Percentiles rank a stretch among this genome's conserved stretches.
phyloP scores from a whole-genome alignment of 2,797 vertebrate genomes.

The Phrynocephalus guinanensis region DNA sequence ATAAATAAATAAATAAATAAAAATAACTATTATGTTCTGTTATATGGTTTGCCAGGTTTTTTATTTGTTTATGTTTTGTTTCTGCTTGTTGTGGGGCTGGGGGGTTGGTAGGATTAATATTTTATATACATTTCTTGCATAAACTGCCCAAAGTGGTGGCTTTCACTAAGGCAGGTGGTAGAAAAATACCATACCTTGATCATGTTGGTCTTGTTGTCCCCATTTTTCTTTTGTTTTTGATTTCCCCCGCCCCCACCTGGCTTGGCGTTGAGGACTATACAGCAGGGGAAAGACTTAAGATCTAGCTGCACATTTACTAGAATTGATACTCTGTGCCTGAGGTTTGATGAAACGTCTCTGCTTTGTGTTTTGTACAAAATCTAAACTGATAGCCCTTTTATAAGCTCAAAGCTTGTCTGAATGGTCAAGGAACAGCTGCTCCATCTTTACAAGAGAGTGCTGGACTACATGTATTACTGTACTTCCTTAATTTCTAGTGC shows the following conservation, averaged over 20 bases:
- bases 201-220: conserved; percentile 14
- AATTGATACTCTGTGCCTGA: background rate
- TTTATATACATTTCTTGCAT: no score
- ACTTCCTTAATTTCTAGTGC: conserved; percentile 31
- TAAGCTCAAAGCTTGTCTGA: background rate
- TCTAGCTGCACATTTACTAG: background rate
- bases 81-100: no score
- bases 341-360: background rate
- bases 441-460: background rate
- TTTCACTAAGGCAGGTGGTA: no score
- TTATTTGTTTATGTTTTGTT: no score
- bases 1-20: no score
- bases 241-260: no score
- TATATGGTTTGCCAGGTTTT: no score
- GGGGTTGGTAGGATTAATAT: no score
- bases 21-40: no score
- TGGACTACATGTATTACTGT: conserved; percentile 1
- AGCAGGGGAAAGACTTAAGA: conserved; percentile 28
- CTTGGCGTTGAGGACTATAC: background rate
- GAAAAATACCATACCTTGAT: background rate
- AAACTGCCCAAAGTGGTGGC: no score
- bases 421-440: background rate
- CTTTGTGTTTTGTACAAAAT: background rate
- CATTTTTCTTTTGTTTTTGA: background rate
- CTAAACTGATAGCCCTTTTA: background rate